Base-by-base conservation (phyloP, 2,888 invertebrate species). In the Germaria angustata region DNA sequence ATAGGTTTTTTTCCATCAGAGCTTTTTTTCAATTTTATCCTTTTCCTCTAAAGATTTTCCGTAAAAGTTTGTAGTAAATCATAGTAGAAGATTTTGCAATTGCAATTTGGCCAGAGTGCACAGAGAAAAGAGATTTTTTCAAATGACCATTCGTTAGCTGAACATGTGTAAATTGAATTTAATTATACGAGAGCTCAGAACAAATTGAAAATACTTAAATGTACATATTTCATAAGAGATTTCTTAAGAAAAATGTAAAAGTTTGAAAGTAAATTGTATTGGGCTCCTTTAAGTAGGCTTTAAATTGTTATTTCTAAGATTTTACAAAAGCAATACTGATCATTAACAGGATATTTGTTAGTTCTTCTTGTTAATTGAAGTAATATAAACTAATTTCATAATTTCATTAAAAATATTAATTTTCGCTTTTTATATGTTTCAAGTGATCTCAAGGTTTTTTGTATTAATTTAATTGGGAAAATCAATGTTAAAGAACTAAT, bases 161-260 rank as follows among this genome's bases (percentile, higher is more conserved):
- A 75, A 75, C 75, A 75, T 69, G 75, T 51, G 75, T 63, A 76
- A 75, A 69, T 69, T 76, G 22, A 69, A 76, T 80, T 80, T 65
- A 75, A 65, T 69, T 65, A 55, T 65, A 22, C 17, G 22, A 53
- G 59, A 15, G 13, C 22, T 2, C 1, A 36, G 51, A 22, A 17
- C 2, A 39, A 53, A 53, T 53, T 11, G 4, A 1, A 0, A 41
- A 46, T 3, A 28, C 6, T 3, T 28, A 28, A 5, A 28, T 6
- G 6, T 28, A 28, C 28, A 28, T 28, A 28, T 28, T 5, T 28
- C 3, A 28, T 28, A 41, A 15, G 24, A 1, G 32, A 11, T 5
- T 9, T 71, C 11, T 66, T 11, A 22, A 11, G 0, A 5, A 24
- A n/a, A 66, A 5, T 5, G 20, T 22, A 36, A 24, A 51, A 22